These are phyloP conservation scores for Cercopithecus hamlyni DNA, from an alignment of 2,797 vertebrate species.

Conservation along the genomic window DNA sequence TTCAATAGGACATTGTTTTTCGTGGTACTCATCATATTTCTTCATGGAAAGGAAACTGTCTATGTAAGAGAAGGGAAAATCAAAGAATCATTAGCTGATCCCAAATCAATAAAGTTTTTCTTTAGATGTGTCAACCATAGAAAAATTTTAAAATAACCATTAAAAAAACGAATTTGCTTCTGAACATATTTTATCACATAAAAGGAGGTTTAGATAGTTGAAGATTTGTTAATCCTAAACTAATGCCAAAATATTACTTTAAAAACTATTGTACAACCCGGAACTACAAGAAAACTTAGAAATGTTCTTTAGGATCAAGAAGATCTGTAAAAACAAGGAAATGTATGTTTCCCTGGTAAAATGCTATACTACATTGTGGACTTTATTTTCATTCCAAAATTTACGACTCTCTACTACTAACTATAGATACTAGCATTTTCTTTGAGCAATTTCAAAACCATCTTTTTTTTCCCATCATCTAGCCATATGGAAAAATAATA, in stretches of 20 bases:
- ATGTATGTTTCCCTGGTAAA: background rate
- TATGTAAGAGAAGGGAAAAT: background rate
- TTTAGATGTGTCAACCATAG: background rate
- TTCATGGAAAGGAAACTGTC: background rate
- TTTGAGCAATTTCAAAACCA: background rate
- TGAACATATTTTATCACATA: background rate
- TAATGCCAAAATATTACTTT: background rate
- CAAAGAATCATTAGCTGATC: background rate
- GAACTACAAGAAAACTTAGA: background rate
- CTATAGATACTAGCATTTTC: background rate
- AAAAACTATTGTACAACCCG: background rate
- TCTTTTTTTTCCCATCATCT: background rate
- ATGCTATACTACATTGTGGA: background rate
- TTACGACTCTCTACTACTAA: background rate
- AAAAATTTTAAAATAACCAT: background rate
- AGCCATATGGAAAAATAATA: background rate
- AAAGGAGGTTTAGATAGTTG: background rate
- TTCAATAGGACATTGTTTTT: background rate
- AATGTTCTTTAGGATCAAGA: background rate
- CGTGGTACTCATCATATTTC: background rate
- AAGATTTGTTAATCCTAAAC: background rate
- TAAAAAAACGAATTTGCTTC: background rate
- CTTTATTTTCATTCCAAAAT: background rate
- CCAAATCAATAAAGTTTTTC: background rate
- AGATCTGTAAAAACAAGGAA: background rate